Conservation (phyloP, 2,113 vertebrate species). For the Scomber japonicus region DNA sequence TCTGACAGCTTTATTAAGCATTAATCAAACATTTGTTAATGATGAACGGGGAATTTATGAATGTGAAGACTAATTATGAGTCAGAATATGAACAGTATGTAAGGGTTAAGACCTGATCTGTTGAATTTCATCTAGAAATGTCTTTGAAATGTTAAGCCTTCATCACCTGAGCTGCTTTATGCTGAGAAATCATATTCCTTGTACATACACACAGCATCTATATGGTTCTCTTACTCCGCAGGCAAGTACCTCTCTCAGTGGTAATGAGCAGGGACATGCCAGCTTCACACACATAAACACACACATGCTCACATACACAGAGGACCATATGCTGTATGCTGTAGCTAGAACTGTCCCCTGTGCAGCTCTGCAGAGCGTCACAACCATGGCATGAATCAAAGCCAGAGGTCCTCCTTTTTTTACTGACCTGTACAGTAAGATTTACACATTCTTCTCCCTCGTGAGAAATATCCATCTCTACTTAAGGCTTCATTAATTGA, state of each 20-base stretch:
- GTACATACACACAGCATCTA: slow-evolving; percentile 1
- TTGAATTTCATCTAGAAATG: background rate
- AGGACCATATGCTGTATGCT: slow-evolving; percentile 68
- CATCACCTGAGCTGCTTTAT: slow-evolving; percentile 4
- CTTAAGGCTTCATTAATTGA: no score
- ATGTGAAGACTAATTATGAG: no score
- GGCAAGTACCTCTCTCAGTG: slow-evolving; percentile 37
- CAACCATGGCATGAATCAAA: slow-evolving; percentile 22
- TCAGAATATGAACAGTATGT: no score
- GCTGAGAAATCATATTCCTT: slow-evolving; percentile 3
- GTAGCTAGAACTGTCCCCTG: slow-evolving; percentile 15
- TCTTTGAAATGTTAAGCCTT: background rate
- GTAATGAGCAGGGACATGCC: slow-evolving; percentile 35
- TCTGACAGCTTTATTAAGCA: no score
- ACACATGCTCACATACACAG: slow-evolving; percentile 30
- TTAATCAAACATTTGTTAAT: no score
- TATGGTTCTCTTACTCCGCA: slow-evolving; percentile 41
- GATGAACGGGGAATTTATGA: no score
- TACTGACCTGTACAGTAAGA: slow-evolving; percentile 4
- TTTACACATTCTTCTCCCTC: background rate
- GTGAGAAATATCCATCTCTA: no score
- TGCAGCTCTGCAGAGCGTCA: slow-evolving; percentile 60
- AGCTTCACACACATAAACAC: slow-evolving; percentile 27
- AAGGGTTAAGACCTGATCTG: background rate
- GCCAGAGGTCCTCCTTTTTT: slow-evolving; percentile 67